A percentile compares a stretch with the other conserved stretches of the same genome.
Conservation (phyloP, 2,797 vertebrate genomes). For the Parauchenoglanis ngamensis region DNA sequence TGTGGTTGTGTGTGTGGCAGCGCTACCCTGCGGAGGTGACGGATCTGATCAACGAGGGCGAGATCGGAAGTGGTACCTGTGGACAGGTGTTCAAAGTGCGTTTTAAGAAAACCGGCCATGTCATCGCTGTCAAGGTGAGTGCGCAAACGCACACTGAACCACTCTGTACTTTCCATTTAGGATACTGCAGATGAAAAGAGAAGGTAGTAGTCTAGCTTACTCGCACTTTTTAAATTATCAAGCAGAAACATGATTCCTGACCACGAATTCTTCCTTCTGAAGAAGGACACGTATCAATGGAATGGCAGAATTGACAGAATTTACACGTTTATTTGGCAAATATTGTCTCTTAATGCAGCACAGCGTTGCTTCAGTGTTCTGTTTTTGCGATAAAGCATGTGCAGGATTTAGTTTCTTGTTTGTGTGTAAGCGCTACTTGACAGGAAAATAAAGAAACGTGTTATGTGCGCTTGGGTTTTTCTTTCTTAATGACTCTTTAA, state of each 20-base stretch:
- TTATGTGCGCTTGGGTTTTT: background rate
- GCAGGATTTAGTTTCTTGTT: background rate
- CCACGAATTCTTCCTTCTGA: background rate
- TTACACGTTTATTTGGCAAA: background rate
- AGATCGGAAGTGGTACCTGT: conserved; percentile 93
- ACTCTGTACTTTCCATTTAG: background rate
- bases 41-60: conserved; percentile 89
- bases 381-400: background rate
- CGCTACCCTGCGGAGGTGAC: conserved; percentile 91
- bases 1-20: conserved; percentile 63
- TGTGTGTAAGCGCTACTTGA: background rate
- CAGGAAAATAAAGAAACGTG: background rate
- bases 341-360: background rate
- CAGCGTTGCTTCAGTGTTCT: background rate
- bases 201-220: background rate
- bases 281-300: background rate
- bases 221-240: background rate
- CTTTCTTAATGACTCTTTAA: conserved; percentile 32
- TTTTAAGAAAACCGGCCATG: conserved; percentile 88
- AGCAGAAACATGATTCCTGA: background rate
- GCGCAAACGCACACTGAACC: background rate
- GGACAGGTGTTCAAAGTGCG: conserved; percentile 95
- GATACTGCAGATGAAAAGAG: background rate
- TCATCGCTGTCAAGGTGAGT: conserved; percentile 91
- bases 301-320: background rate